Evolutionary conservation across 2,888 invertebrate genomes (phyloP), one percentile per base, ranked within the genome.

Genomic region (Smittia sp.): DNA sequence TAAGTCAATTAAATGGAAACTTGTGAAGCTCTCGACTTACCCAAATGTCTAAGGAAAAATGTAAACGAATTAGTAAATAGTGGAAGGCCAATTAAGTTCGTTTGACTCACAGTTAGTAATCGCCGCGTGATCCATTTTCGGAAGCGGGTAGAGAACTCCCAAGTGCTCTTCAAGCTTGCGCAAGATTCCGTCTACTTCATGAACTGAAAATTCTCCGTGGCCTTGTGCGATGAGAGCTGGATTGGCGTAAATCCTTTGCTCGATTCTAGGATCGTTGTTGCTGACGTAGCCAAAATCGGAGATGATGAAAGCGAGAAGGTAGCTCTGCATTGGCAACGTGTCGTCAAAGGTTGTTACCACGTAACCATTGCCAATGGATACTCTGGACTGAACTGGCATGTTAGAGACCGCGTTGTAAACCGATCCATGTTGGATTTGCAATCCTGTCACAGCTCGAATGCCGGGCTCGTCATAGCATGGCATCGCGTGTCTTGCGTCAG

Each of bases 231-330:
- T 69, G 7, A 52, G 25, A 13, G 46, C 52, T 18, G 69, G 69
- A 1, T 69, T 69, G 4, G 69, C 69, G 7, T 41, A 69, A 18
- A 69, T 52, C 18, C 69, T 18, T 27, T 69, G 69, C 13, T 52
- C 54, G 27, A 25, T 25, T 9, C 13, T 54, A 11, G 4, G 1
- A 13, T 13, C n/a, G 22, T 79, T 38, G 27, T 70, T 68, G 1
- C 62, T 25, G 4, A 81, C 77, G 76, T 77, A 77, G 0, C 77
- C 76, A 74, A 84, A 84, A 76, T 83, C 82, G 1, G 85, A 85
- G 1, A 92, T 88, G 1, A 90, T 83, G 78, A 90, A 90, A 0
- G 92, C 92, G 4, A 91, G 82, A 1, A 92, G 83, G 77, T 93
- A 93, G 0, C 90, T 84, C 1, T 90, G 89, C 90, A 91, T 91